Evolutionary conservation across 2,888 invertebrate genomes (phyloP).

Genomic region (Nyleta sp.): DNA sequence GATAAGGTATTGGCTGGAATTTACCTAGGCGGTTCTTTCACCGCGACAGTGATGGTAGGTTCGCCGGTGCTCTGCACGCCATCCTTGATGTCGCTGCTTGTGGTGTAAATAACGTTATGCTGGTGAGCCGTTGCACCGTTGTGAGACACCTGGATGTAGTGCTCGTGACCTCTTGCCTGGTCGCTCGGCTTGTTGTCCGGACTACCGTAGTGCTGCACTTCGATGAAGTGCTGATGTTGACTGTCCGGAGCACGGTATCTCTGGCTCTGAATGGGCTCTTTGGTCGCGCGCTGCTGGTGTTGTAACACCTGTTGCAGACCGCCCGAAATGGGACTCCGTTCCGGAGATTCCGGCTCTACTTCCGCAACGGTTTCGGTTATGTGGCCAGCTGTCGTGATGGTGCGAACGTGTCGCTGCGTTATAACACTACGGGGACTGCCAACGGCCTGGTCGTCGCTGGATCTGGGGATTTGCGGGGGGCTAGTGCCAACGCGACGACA

Average conservation of each 20-base stretch:
- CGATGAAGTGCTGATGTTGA: conserved; percentile 78
- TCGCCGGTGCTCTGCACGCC: conserved; percentile 16
- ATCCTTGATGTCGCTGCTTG: conserved; percentile 64
- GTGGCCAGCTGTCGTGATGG: conserved; percentile 86
- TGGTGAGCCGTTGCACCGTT: conserved; percentile 67
- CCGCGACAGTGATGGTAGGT: conserved; percentile 77
- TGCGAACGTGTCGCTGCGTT: conserved; percentile 85
- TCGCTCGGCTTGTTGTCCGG: conserved; percentile 68
- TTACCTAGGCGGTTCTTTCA: conserved; percentile 80
- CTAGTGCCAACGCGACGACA: conserved; percentile 71
- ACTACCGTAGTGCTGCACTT: conserved; percentile 73
- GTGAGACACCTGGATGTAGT: conserved; percentile 61
- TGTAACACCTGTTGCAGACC: conserved; percentile 73
- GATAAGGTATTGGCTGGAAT: conserved; percentile 60
- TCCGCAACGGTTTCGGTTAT: conserved; percentile 82
- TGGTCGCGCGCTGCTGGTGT: conserved; percentile 77
- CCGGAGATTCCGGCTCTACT: conserved; percentile 74
- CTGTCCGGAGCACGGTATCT: conserved; percentile 62
- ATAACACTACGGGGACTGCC: conserved; percentile 83
- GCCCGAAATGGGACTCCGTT: conserved; percentile 67
- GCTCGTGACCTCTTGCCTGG: conserved; percentile 56
- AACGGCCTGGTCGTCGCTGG: conserved; percentile 71
- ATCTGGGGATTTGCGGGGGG: conserved; percentile 69
- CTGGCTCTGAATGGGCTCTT: conserved; percentile 59
- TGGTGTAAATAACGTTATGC: conserved; percentile 75